Evolutionary conservation across 2,113 vertebrate species (phyloP).

Genomic region (Neopipo cinnamomea): DNA sequence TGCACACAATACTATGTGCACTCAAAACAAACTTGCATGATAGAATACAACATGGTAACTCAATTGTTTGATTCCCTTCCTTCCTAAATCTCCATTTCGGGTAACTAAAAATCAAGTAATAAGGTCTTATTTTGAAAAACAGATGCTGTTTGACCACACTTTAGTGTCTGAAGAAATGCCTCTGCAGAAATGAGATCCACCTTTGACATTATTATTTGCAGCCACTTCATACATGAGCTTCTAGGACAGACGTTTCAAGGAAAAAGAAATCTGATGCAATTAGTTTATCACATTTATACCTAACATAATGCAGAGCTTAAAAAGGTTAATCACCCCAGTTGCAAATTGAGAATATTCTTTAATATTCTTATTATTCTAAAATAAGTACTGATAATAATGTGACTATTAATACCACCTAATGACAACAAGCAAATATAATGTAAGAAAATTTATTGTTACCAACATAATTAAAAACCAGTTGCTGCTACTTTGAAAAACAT

Average conservation of each 20-base stretch:
- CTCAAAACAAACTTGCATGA: background rate
- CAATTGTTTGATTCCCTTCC: background rate
- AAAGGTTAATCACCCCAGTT: accelerated
- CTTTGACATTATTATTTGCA: background rate
- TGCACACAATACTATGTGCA: background rate
- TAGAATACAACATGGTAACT: background rate
- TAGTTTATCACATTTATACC: background rate
- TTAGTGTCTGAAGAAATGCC: background rate
- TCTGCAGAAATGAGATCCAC: background rate
- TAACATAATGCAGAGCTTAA: background rate
- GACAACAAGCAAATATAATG: background rate
- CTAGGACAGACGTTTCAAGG: background rate
- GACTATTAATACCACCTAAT: background rate
- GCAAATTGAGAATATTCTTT: background rate
- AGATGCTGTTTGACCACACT: background rate
- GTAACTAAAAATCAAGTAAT: background rate
- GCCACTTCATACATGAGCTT: background rate
- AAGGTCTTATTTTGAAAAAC: background rate
- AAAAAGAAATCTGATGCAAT: background rate
- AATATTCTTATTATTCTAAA: background rate
- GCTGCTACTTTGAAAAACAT: background rate
- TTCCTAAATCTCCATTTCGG: background rate
- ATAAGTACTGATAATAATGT: background rate
- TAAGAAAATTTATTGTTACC: background rate
- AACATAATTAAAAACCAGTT: background rate